Evolutionary conservation across 2,797 vertebrate species (phyloP).

Genomic region (Meriones psammophilus): DNA sequence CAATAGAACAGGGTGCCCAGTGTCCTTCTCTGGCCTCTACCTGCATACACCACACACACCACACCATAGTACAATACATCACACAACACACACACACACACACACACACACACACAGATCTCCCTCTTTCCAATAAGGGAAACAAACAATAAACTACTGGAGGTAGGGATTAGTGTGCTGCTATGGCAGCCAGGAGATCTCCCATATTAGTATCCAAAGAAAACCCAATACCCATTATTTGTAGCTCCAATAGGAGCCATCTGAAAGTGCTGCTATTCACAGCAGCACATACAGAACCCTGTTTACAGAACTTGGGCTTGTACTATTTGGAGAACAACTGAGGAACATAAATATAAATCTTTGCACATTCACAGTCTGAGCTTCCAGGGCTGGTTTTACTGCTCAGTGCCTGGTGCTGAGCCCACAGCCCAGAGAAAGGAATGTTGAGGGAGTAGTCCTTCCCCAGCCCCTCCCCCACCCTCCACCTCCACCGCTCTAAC

Average conservation of each 20-base stretch:
- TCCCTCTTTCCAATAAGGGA: background rate
- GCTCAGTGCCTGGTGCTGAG: background rate
- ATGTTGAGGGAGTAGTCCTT: background rate
- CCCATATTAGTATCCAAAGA: background rate
- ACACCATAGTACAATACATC: background rate
- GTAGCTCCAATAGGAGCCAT: background rate
- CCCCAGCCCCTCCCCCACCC: background rate
- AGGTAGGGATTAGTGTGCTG: background rate
- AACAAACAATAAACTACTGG: background rate
- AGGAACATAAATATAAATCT: background rate
- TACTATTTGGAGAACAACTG: background rate
- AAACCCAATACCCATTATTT: background rate
- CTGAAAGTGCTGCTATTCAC: background rate
- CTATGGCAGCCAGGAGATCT: background rate
- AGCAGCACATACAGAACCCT: background rate
- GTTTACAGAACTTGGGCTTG: background rate
- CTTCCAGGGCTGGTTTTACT: background rate
- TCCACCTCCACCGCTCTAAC: background rate
- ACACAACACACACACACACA: background rate
- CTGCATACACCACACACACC: background rate
- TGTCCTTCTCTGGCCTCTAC: background rate
- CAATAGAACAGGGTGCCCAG: too few species aligned
- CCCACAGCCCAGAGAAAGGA: background rate
- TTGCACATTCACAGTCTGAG: background rate
- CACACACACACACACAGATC: background rate